Conservation (phyloP, 2,888 invertebrate genomes). For the Mythimna ferrago region DNA sequence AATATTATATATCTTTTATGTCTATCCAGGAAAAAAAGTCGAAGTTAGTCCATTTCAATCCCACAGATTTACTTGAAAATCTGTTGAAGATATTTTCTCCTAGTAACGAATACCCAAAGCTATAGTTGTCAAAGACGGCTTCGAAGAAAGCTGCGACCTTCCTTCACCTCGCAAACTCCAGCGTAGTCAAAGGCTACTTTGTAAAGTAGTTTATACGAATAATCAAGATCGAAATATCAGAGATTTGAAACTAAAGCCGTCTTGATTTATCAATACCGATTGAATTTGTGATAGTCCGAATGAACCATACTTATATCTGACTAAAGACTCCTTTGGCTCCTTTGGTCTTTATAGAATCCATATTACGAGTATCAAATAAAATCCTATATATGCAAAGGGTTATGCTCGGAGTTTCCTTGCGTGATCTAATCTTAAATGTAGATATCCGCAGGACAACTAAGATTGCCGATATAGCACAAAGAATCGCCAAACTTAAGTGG, state of each 20-base stretch:
- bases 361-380: background rate
- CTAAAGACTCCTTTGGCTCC: background rate
- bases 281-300: background rate
- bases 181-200: conserved; percentile 11
- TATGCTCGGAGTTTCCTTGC: too few relatives aligned
- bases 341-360: background rate
- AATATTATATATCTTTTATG: too few relatives aligned
- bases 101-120: conserved; percentile 3
- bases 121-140: conserved; percentile 18
- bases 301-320: background rate
- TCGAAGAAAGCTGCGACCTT: conserved; percentile 13
- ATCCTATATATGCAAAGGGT: too few relatives aligned
- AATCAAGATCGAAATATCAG: conserved; percentile 16
- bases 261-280: conserved; percentile 16
- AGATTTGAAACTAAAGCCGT: conserved; percentile 5
- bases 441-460: too few relatives aligned
- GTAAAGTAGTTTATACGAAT: conserved; percentile 27
- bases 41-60: background rate
- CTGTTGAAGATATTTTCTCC: background rate
- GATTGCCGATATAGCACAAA: too few relatives aligned
- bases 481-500: too few relatives aligned
- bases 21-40: background rate
- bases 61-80: background rate
- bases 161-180: conserved; percentile 22
- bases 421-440: too few relatives aligned